Evolutionary conservation across 2,797 vertebrate genomes (phyloP).

Genomic region (Molossus alvarezi): DNA sequence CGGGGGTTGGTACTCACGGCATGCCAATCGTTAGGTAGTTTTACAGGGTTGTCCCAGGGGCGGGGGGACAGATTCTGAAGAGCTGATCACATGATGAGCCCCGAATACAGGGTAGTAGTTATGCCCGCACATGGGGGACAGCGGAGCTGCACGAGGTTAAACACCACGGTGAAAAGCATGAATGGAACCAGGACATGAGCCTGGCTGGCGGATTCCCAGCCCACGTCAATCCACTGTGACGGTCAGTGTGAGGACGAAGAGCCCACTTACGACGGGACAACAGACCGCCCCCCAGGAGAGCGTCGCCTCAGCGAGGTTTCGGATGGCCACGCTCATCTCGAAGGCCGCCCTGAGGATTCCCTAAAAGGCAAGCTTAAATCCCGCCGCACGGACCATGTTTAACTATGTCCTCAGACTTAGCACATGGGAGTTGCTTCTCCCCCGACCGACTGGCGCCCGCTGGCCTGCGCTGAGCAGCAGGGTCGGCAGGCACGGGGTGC

Average conservation of each 20-base stretch:
- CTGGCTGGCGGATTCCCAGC: neutral
- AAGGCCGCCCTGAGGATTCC: neutral
- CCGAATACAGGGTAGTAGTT: neutral
- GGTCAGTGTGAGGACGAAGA: neutral
- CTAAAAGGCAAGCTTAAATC: neutral
- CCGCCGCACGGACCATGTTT: neutral
- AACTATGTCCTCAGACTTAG: conserved; percentile 54
- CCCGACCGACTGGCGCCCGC: neutral
- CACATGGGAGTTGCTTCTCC: conserved; percentile 32
- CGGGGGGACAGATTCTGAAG: neutral
- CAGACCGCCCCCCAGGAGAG: neutral
- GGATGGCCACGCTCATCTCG: neutral
- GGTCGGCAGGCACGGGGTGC: neutral
- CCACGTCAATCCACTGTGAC: neutral
- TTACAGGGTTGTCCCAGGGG: neutral
- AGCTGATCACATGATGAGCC: neutral
- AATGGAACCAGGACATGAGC: neutral
- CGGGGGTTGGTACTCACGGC: accelerated
- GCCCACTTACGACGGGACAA: neutral
- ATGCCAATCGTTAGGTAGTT: neutral
- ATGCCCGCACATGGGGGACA: neutral
- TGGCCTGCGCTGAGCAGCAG: neutral
- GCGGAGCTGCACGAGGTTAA: neutral
- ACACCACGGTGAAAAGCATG: neutral
- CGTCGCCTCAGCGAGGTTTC: neutral